Evolutionary conservation across 1,140 invertebrate species (phyloP), one percentile per base, ranked within the genome.

Genomic region (Diachasma alloeum): DNA sequence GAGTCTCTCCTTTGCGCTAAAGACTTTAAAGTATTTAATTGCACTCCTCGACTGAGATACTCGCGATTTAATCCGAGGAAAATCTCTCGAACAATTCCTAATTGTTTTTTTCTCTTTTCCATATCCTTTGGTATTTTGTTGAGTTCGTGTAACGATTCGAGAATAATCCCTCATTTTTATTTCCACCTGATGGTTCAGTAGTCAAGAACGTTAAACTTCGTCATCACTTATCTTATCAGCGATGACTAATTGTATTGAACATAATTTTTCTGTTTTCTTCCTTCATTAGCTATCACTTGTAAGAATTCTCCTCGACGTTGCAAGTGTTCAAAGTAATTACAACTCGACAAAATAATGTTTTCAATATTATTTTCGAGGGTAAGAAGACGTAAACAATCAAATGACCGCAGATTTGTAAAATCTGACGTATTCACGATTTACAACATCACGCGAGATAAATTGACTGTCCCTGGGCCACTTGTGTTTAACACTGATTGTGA

Each of bases 391-490:
- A 53, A 53, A 53, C 48, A 42, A 53, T 53, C 2, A 53, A 53
- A n/a, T 17, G n/a, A 53, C 15, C 15, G 48, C 6, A 19, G n/a
- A 53, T 17, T 53, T n/a, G 48, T 53, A 22, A 63, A 63, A 63
- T 26, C 15, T 31, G 24, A 17, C 36, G 26, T 80, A 78, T 81
- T 78, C 74, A 68, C 73, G 42, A 70, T 74, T 53, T 37, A 24
- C n/a, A 56, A 75, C 26, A 53, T 53, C 48, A 71, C 39, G 9
- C 15, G 42, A 26, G 56, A 39, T 72, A 44, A 36, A 72, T n/a
- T 63, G 59, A 68, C 74, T 80, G 86, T 80, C 86, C 85, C 87
- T 88, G 86, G 83, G 80, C 83, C 80, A 86, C 81, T 86, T 86
- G 76, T 26, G 31, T 75, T 74, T 75, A 42, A 37, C 68, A 74